Evolutionary conservation across 2,113 vertebrate genomes (phyloP).

Genomic region (Onychostruthus taczanowskii): DNA sequence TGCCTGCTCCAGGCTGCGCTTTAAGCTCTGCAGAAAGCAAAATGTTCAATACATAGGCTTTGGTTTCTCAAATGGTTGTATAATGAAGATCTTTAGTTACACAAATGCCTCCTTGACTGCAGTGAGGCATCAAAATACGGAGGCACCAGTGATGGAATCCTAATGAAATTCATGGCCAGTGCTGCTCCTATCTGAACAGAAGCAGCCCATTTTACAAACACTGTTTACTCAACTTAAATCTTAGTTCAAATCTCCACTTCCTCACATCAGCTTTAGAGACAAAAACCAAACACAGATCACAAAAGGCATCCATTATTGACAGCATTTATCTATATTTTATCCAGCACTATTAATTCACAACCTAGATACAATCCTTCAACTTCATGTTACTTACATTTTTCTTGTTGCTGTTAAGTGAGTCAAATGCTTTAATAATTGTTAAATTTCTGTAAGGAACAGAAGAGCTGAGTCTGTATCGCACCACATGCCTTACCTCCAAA

Average conservation of each 20-base stretch:
- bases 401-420: not conserved
- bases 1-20: constrained; percentile 98
- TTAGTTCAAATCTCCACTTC: not conserved
- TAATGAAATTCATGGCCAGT: not conserved
- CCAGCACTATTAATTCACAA: constrained; percentile 25
- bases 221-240: not conserved
- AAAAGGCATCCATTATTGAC: constrained; percentile 48
- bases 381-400: constrained; percentile 34
- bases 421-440: not conserved
- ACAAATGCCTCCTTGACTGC: constrained; percentile 34
- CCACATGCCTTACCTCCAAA: not conserved
- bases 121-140: not conserved
- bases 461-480: not conserved
- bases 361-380: constrained; percentile 29
- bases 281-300: constrained; percentile 16
- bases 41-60: constrained; percentile 69
- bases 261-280: not conserved
- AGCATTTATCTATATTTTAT: constrained; percentile 45
- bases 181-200: constrained; percentile 37
- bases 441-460: not conserved
- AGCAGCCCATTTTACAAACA: not conserved
- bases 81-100: constrained; percentile 50
- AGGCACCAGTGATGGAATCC: not conserved
- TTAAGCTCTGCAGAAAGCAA: constrained; percentile 90
- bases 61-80: constrained; percentile 1